phyloP scores from a whole-genome alignment of 2,113 vertebrate genomes.

The Oreochromis spilurus region DNA sequence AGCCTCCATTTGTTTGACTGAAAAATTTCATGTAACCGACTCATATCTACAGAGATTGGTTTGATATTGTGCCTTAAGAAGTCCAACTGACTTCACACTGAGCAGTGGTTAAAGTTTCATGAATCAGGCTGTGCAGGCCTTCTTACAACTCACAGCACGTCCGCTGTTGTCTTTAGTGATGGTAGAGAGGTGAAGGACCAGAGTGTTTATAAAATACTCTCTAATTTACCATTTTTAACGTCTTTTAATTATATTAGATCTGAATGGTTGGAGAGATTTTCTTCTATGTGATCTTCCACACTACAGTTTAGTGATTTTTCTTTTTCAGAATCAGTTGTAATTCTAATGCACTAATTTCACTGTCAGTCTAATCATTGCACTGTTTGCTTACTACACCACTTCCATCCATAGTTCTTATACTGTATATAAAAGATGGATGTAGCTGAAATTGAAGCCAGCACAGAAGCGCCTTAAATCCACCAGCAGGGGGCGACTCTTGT shows the following conservation, averaged over 20 bases:
- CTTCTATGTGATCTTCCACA: background rate
- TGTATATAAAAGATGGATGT: background rate
- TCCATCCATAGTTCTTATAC: background rate
- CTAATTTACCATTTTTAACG: background rate
- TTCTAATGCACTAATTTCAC: background rate
- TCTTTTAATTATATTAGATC: background rate
- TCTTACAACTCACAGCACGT: background rate
- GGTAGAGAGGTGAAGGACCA: background rate
- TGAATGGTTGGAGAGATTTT: background rate
- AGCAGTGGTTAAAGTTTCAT: conserved; percentile 16
- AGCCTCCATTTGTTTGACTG: background rate
- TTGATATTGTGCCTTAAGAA: background rate
- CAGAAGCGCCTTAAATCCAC: background rate
- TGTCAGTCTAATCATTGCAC: background rate
- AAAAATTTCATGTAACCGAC: background rate
- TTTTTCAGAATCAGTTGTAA: background rate
- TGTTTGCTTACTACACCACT: background rate
- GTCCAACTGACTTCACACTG: background rate
- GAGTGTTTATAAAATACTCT: background rate
- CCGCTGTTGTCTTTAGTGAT: background rate
- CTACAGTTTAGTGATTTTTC: background rate
- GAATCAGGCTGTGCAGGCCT: background rate
- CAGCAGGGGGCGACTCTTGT: background rate
- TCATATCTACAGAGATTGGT: background rate
- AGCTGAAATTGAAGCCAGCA: background rate